Percentiles rank a stretch among this genome's conserved stretches.
Conservation (phyloP, 2,797 vertebrate genomes). For the Lycodopsis pacificus region DNA sequence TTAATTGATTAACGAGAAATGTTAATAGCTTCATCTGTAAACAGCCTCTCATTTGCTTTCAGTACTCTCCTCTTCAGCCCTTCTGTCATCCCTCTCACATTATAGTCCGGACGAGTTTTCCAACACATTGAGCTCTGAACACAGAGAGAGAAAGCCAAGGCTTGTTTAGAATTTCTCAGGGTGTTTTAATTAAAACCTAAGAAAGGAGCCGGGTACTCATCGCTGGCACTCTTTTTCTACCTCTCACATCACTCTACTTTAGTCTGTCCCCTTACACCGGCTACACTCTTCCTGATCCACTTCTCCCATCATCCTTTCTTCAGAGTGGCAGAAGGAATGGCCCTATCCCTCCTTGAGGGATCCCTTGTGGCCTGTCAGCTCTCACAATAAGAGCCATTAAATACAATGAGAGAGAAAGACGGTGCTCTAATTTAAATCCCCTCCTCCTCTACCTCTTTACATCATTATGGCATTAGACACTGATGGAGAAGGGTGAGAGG, state of each 20-base stretch:
- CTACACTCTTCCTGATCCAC: slow-evolving; percentile 58
- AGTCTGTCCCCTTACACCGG: slow-evolving; percentile 35
- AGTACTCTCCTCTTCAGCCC: slow-evolving; percentile 34
- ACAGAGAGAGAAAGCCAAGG: slow-evolving; percentile 45
- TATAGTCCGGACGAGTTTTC: slow-evolving; percentile 48
- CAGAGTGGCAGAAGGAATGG: slow-evolving; percentile 70
- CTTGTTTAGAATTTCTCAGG: slow-evolving; percentile 60
- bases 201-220: slow-evolving; percentile 33
- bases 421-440: slow-evolving; percentile 76
- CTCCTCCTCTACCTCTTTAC: slow-evolving; percentile 72
- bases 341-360: slow-evolving; percentile 68
- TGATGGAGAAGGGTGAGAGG: slow-evolving; percentile 33
- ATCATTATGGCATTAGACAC: slow-evolving; percentile 59
- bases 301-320: slow-evolving; percentile 72
- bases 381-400: slow-evolving; percentile 81
- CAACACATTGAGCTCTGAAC: slow-evolving; percentile 53
- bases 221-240: slow-evolving; percentile 53
- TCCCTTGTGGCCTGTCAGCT: slow-evolving; percentile 71
- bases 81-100: slow-evolving; percentile 35
- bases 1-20: slow-evolving; percentile 76
- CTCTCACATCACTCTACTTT: slow-evolving; percentile 41
- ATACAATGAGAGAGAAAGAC: slow-evolving; percentile 74
- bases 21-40: slow-evolving; percentile 73
- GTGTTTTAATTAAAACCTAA: slow-evolving; percentile 70
- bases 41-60: slow-evolving; percentile 72